Base-by-base conservation (phyloP, 2,888 invertebrate species). In the Laothoe populi region DNA sequence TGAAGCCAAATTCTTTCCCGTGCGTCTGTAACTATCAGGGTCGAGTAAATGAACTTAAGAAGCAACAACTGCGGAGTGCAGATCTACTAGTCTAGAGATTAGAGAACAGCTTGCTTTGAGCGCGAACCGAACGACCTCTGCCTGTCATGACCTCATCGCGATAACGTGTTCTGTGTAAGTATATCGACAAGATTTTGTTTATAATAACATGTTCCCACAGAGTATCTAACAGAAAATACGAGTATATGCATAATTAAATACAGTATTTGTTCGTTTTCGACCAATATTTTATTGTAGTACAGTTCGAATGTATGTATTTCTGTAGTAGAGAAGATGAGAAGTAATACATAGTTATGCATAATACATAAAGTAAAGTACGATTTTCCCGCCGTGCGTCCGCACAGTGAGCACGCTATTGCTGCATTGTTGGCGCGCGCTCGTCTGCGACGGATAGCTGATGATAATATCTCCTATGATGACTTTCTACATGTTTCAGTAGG, bases 351-450 rank as follows among this genome's bases (percentile, higher is more conserved):
- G 65, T 70, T 67, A 85, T 87, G 82, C 82, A 86, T 87, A 81
- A 88, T 72, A 84, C 83, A 88, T 86, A 71, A 75, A 79, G 77
- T 76, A 83, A 82, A 72, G 81, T 79, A 82, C 74, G 78, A 86
- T 84, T 86, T 87, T 88, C 82, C 83, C 82, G 77, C 73, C 67
- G 64, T 70, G 71, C 73, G 71, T 67, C 66, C 67, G 71, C 75
- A 68, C 66, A 62, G 60, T 10, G n/a, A 19, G 70, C 81, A 85
- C 85, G 84, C 86, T 72, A 82, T 67, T 64, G 70, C 70, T 78
- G 81, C 84, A 89, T 88, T 84, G 79, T 87, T 68, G 73, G 67
- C 65, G 80, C 66, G 75, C 87, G 72, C 76, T 86, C 84, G 84
- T 72, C 79, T 81, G 88, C 75, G 69, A 84, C 90, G 79, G 77